Evolutionary conservation across 2,797 vertebrate genomes (phyloP).

Genomic region (Mustela erminea): DNA sequence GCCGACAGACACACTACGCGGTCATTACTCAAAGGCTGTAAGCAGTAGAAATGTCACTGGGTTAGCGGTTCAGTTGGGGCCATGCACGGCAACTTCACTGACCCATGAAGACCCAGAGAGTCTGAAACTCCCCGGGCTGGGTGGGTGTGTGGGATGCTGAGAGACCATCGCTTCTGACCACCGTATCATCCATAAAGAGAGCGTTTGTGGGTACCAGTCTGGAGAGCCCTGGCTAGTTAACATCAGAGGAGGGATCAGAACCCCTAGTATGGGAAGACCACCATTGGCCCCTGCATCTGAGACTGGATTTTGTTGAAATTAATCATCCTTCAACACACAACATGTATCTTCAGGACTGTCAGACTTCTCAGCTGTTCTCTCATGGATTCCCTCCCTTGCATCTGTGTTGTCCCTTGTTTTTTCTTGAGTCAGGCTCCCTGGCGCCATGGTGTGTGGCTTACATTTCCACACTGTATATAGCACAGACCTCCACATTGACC

Average conservation of each 20-base stretch:
- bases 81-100: background rate
- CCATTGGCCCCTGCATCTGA: background rate
- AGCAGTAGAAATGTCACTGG: background rate
- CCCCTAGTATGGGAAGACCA: background rate
- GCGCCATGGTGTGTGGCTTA: background rate
- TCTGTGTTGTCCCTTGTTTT: background rate
- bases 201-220: background rate
- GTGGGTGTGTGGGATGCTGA: too few relatives aligned
- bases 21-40: background rate
- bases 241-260: background rate
- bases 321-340: background rate
- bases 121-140: background rate
- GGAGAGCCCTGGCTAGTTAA: background rate
- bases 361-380: background rate
- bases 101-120: background rate
- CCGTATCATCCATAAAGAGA: background rate
- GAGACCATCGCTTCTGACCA: background rate
- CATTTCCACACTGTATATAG: rapidly evolving
- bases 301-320: background rate
- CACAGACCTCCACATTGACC: background rate
- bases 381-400: background rate
- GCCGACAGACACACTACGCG: rapidly evolving
- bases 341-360: background rate
- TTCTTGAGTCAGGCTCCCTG: background rate
- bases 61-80: background rate